Evolutionary conservation across 2,888 invertebrate species (phyloP), one percentile per base, ranked within the genome.

Genomic region (Eupelmus urozonus): DNA sequence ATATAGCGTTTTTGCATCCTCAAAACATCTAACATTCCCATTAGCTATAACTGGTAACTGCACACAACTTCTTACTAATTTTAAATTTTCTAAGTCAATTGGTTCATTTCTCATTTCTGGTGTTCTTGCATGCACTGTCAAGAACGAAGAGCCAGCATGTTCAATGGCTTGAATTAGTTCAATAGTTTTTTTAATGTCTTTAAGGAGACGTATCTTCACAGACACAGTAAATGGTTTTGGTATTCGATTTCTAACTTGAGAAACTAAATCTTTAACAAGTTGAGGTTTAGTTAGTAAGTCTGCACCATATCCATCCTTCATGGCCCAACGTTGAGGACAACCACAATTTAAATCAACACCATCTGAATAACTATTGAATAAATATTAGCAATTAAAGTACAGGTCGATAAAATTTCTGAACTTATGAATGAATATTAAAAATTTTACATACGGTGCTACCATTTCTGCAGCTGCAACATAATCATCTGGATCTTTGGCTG

Each of bases 291-390:
- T 93, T 23, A 98, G 90, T 82, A 98, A 90, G 78, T 94, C 93
- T 85, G 96, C 96, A 0, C 98, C 98, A 87, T 96, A 95, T 2
- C 97, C 97, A 87, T 96, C 96, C 82, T 95, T 93, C 90, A 96
- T 94, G 0, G 98, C 98, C 98, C 98, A 98, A 82, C 94, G 92
- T 90, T 99, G 99, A 0, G 99, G 99, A 85, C 99, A 99, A 0
- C 99, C 99, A 91, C 99, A 99, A 88, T 99, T 99, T 45, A 99
- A 91, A 91, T 99, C 99, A 1, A 98, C 95, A 5, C 99, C 99
- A 91, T 96, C 95, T 72, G 95, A 94, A 91, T 94, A 96, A 16
- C 94, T 94, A 70, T 60, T 59, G 60, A 63, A 45, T 7, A 51
- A n/a, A 13, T 53, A n/a, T 13, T 62, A 59, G 49, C 62, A 40